phyloP scores from a whole-genome alignment of 2,113 vertebrate species.

The human region GRCh38 chr7:76401001-76401500 shows the following conservation, averaged over 20 bases:
- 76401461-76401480: too few relatives aligned
- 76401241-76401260: not conserved
- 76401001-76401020: constrained; percentile 82
- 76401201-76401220: not conserved
- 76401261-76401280: not conserved
- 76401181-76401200: not conserved
- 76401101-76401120: not conserved
- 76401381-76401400: constrained; percentile 3
- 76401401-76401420: not conserved
- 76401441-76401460: too few relatives aligned
- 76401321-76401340: not conserved
- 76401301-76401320: not conserved
- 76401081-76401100: not conserved
- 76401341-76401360: not conserved
- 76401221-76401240: not conserved
- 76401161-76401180: not conserved
- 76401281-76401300: not conserved
- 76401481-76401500: too few relatives aligned
- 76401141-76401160: not conserved
- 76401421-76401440: not conserved
- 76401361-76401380: not conserved
- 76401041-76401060: constrained; percentile 78
- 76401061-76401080: constrained; percentile 29
- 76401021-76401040: constrained; percentile 43
- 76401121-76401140: not conserved